phyloP scores from a whole-genome alignment of 2,113 vertebrate species.

The Sceloporus undulatus region DNA sequence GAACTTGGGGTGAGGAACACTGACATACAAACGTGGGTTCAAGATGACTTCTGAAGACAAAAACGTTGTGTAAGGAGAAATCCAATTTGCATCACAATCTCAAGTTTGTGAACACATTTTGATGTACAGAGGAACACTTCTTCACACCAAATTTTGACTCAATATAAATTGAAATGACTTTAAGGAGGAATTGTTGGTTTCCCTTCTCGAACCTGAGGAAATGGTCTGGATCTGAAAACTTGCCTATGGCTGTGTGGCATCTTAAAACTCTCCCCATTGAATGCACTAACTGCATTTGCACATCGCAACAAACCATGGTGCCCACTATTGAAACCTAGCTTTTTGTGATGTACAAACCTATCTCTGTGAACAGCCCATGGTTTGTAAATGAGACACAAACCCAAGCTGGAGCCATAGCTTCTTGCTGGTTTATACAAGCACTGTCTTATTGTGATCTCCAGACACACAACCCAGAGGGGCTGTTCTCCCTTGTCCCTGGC shows the following conservation, averaged over 20 bases:
- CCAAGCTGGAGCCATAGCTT: background rate
- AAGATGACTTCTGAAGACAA: background rate
- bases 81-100: too few species aligned
- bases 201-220: too few species aligned
- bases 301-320: too few species aligned
- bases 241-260: too few species aligned
- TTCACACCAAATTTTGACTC: background rate
- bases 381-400: background rate
- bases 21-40: background rate
- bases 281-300: too few species aligned
- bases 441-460: too few species aligned
- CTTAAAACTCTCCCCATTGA: too few species aligned
- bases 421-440: background rate
- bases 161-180: background rate
- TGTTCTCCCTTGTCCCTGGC: too few species aligned
- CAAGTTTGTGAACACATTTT: background rate
- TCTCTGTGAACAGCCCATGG: background rate
- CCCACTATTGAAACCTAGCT: too few species aligned
- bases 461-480: too few species aligned
- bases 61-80: too few species aligned
- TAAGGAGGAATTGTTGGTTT: background rate
- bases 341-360: background rate
- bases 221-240: too few species aligned
- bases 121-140: background rate
- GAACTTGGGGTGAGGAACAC: slow-evolving; percentile 53